Base-by-base conservation (phyloP, 2,888 invertebrate species). In the Tiphia femorata region DNA sequence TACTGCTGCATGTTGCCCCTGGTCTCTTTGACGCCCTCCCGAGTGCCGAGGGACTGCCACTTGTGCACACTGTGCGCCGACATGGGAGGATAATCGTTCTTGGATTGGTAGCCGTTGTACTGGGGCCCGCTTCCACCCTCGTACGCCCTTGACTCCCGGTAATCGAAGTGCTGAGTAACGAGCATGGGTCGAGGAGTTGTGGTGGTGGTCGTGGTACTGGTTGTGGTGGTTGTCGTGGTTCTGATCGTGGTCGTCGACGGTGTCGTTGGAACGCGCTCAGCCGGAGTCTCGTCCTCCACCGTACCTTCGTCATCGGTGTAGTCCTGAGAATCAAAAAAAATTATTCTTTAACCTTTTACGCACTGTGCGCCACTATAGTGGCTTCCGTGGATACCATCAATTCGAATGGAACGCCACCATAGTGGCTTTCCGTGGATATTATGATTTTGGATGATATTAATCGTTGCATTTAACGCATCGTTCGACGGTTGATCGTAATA, bases 131-230 rank as follows among this genome's bases (percentile, higher is more conserved):
- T 64, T 8, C 69, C 64, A 35, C 69, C 49, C 17, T 75, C 73
- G 33, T 76, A 72, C 14, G 65, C 58, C 42, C 66, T 72, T 30
- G 68, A 48, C 44, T 76, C 73, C 37, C 68, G 67, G 21, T 73
- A 77, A 50, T 76, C 72, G 64, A 74, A 67, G 53, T 63, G 66
- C 52, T 67, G 58, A 14, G 64, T 58, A 19, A 47, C 44, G 14
- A 61, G 35, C 25, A 58, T 29, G 77, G 66, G 84, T 79, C 67
- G 85, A 79, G 70, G 84, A 77, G 70, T 84, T 75, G 70, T 84
- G 72, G 83, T 83, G 68, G 70, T 84, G 64, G 60, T 85, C 75
- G 61, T 83, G 65, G 67, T 80, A 42, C 64, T 85, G 66, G 72
- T 83, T 61, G 61, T 79, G 58, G 62, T 80, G 62, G 42, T 81